Evolutionary conservation across 2,888 invertebrate genomes (phyloP), one percentile per base, ranked within the genome.

Genomic region (Phengaris arion): DNA sequence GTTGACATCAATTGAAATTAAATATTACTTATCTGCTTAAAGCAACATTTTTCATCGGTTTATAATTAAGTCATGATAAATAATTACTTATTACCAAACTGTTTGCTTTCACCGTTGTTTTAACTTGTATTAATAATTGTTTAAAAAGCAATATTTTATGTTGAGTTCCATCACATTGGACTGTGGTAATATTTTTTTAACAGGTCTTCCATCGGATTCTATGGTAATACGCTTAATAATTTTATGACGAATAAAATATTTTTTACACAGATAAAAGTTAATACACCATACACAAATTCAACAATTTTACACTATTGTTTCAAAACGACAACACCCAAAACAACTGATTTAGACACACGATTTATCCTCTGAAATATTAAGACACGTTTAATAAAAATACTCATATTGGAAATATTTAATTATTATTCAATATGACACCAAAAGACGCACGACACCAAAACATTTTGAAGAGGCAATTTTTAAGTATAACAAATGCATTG

Each of bases 221-320:
- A 54, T 72, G 72, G 72, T 72, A 72, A 72, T 45, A 45, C 13
- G 64, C 64, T 64, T 64, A 45, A 64, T 64, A 2, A 64, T 64
- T 64, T 72, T 72, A 15, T 54, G 22, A 72, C 54, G 12, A 72
- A 72, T 51, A 72, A 72, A 72, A 72, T 52, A 35, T 52, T 72
- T 35, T 51, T 6, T 45, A 72, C 22, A 54, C 12, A 64, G 2
- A 12, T 12, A 10, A 12, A 45, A 35, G 12, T 22, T 22, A 22
- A 0, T n/a, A 15, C 59, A 64, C 64, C 6, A 55, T 12, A 64
- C 64, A 64, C 64, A 64, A 45, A 10, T 45, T 35, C 12, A 64
- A 35, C 13, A 64, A 48, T 35, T 35, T 64, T 22, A 64, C 59
- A 35, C 6, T 35, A 9, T 57, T 57, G n/a, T 57, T 35, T 35